Conservation (phyloP, 2,113 vertebrate genomes). For the Phrynosoma blainvillii region DNA sequence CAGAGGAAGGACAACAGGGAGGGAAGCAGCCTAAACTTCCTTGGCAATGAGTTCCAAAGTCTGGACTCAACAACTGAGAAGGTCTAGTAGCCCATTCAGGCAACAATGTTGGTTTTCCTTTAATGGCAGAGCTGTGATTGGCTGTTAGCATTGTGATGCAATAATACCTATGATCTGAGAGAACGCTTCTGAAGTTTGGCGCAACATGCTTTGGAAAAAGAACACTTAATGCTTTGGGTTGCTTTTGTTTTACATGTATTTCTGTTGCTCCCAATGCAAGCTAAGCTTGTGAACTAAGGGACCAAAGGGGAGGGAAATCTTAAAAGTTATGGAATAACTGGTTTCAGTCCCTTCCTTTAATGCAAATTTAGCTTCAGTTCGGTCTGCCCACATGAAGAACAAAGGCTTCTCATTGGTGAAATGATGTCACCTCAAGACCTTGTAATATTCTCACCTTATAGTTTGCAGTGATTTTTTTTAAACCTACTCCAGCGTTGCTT, state of each 20-base stretch:
- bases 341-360: neutral
- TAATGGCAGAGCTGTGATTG: slow-evolving; percentile 9
- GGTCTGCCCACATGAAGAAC: neutral
- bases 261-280: neutral
- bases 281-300: neutral
- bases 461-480: neutral
- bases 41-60: neutral
- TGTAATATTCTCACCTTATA: neutral
- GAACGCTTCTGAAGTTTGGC: neutral
- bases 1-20: neutral
- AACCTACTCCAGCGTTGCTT: neutral
- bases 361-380: neutral
- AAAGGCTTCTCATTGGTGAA: neutral
- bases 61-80: neutral
- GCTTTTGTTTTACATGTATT: neutral
- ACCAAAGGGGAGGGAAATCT: neutral
- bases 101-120: slow-evolving; percentile 14
- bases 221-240: neutral
- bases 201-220: neutral
- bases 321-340: neutral
- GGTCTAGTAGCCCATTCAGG: neutral
- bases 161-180: neutral
- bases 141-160: neutral
- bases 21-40: too few species aligned
- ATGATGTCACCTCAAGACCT: neutral